Evolutionary conservation across 1,140 invertebrate species (phyloP).

Genomic region (Drosophila miranda): DNA sequence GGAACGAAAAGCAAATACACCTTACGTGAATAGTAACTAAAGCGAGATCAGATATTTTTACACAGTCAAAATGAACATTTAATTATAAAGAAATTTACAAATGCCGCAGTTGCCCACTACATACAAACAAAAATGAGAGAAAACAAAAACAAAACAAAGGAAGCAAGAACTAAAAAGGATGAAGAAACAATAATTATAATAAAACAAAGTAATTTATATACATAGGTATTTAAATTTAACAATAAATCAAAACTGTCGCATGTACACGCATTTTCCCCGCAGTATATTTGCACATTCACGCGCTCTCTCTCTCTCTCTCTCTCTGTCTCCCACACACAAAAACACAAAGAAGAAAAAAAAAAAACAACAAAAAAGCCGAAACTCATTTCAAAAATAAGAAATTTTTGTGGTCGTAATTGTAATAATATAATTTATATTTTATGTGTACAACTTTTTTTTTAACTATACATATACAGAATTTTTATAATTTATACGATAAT

Average conservation of each 20-base stretch:
- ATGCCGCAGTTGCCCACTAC: constrained; percentile 79
- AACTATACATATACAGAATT: constrained; percentile 78
- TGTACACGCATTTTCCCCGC: constrained; percentile 45
- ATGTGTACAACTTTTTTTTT: constrained; percentile 73
- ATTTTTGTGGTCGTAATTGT: constrained; percentile 78
- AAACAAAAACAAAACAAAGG: constrained; percentile 23
- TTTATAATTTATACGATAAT: constrained; percentile 79
- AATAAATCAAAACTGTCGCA: constrained; percentile 81
- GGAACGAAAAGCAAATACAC: constrained; percentile 46
- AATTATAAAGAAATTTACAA: constrained; percentile 77
- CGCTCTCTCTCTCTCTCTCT: constrained; percentile 31
- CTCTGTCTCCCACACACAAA: constrained; percentile 7
- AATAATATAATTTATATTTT: constrained; percentile 81
- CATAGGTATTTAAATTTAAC: constrained; percentile 79
- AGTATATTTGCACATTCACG: constrained; percentile 11
- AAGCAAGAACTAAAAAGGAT: constrained; percentile 25
- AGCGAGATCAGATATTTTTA: constrained; percentile 72
- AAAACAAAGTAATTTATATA: constrained; percentile 75
- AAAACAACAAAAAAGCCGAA: constrained; percentile 18
- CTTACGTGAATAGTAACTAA: constrained; percentile 55
- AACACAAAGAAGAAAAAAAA: constrained; percentile 1
- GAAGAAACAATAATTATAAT: constrained; percentile 78
- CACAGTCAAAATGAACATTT: constrained; percentile 75
- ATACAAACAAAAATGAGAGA: constrained; percentile 55
- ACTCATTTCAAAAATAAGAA: constrained; percentile 73